Conservation (phyloP, 2,888 invertebrate genomes). For the Microctonus aethiopoides region DNA sequence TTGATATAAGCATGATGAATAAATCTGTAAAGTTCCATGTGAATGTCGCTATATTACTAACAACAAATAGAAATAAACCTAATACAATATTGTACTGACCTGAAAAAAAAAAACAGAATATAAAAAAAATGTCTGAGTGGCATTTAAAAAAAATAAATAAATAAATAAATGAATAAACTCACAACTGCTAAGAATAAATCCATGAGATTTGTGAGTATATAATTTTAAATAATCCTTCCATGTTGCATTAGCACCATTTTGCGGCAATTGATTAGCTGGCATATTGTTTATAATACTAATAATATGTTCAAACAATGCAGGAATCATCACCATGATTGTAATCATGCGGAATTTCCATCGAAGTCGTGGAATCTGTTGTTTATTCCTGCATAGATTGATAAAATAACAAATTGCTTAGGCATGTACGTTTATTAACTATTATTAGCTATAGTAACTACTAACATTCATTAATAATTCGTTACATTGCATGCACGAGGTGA, state of each 20-base stretch:
- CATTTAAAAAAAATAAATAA: not conserved
- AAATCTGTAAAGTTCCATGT: slow-evolving; percentile 81
- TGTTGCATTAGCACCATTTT: slow-evolving; percentile 43
- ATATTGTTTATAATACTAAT: slow-evolving; percentile 56
- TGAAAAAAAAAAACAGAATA: slow-evolving; percentile 45
- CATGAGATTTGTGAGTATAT: slow-evolving; percentile 56
- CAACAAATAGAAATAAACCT: slow-evolving; percentile 62
- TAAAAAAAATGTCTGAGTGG: not conserved
- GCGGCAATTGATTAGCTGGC: slow-evolving; percentile 41
- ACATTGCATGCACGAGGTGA: not conserved
- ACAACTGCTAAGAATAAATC: slow-evolving; percentile 57
- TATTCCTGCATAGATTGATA: slow-evolving; percentile 46
- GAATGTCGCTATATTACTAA: slow-evolving; percentile 74
- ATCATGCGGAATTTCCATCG: slow-evolving; percentile 57
- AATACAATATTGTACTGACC: slow-evolving; percentile 55
- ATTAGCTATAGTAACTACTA: not conserved
- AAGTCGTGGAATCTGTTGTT: slow-evolving; percentile 47
- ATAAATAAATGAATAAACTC: slow-evolving; percentile 26
- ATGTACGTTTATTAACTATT: too few species aligned
- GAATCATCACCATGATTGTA: slow-evolving; percentile 47
- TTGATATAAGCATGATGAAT: slow-evolving; percentile 74
- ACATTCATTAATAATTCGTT: slow-evolving; percentile 10
- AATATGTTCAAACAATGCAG: slow-evolving; percentile 59
- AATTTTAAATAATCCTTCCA: slow-evolving; percentile 50
- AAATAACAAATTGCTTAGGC: not conserved